Percentiles rank a stretch among this genome's conserved stretches.
These are phyloP conservation scores for Phthorimaea operculella DNA, from an alignment of 1,140 invertebrate genomes.

Conservation along the genomic window DNA sequence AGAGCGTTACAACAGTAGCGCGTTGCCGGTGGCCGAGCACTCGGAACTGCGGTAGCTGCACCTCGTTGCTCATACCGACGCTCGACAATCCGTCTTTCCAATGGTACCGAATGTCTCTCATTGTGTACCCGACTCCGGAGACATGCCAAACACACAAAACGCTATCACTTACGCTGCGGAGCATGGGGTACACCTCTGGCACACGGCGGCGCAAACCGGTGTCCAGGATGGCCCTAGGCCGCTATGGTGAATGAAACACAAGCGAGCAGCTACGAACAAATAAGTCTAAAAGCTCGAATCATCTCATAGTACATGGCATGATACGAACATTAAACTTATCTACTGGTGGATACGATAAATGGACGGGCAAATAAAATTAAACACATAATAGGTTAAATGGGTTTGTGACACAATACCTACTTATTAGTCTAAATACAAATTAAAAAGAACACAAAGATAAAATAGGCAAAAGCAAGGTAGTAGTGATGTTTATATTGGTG, in stretches of 20 bases:
- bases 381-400: background rate
- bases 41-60: conserved; percentile 94
- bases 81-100: conserved; percentile 90
- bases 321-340: conserved; percentile 60
- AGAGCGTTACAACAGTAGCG: conserved; percentile 90
- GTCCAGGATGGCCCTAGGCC: conserved; percentile 40
- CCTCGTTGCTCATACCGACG: conserved; percentile 90
- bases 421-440: background rate
- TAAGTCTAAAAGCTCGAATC: conserved; percentile 21
- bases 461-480: background rate
- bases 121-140: conserved; percentile 93
- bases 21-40: conserved; percentile 93
- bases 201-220: conserved; percentile 22
- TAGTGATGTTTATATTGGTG: background rate
- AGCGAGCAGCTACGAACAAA: conserved; percentile 56
- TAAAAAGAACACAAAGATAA: background rate
- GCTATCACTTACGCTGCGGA: conserved; percentile 69
- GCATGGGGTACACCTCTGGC: conserved; percentile 44
- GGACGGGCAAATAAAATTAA: conserved; percentile 3
- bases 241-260: conserved; percentile 67
- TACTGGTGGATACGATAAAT: conserved; percentile 17
- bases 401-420: background rate
- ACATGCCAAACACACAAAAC: conserved; percentile 70
- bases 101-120: conserved; percentile 97
- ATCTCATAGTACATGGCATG: conserved; percentile 51